Evolutionary conservation across 1,140 invertebrate species (phyloP), one percentile per base, ranked within the genome.

Genomic region (Drosophila insularis): DNA sequence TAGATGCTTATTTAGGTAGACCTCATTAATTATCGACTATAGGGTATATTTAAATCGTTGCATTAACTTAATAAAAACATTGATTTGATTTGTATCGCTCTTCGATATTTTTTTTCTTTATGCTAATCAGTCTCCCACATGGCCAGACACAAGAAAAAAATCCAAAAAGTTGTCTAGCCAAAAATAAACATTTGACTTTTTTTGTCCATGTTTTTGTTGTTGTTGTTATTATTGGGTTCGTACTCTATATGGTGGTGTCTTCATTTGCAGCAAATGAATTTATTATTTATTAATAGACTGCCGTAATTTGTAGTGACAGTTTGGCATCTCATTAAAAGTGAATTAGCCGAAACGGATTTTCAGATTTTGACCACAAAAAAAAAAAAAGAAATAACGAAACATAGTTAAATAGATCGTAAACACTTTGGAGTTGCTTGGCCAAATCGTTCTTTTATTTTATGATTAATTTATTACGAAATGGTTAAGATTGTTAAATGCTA

Each of bases 41-140:
- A 50, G 43, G 43, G 43, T 27, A 50, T 17, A 7, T 5, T n/a
- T 21, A 8, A 21, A 35, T 62, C 21, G 14, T 32, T 11, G 17
- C 14, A 2, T 46, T 46, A 0, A 50, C 2, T 21, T 21, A 11
- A 21, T 10, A 17, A 10, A 50, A 50, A 6, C 19, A 21, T 50
- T 21, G 19, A 50, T 50, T 50, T 50, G 43, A 50, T 50, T 50
- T 50, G 43, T 50, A 50, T 50, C 19, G 21, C 43, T 50, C 19
- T 21, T 50, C 43, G 17, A 21, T 50, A 50, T 37, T 13, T 10
- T 50, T 46, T 21, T 74, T 62, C 55, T 72, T 43, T 74, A 89
- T 87, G 84, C 80, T 89, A 89, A 89, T 84, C 84, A 89, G 74
- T 70, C 84, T 89, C 84, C 84, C 84, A 89, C 84, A 89, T 84